Conservation (phyloP, 2,888 invertebrate species). For the Hedya salicella region DNA sequence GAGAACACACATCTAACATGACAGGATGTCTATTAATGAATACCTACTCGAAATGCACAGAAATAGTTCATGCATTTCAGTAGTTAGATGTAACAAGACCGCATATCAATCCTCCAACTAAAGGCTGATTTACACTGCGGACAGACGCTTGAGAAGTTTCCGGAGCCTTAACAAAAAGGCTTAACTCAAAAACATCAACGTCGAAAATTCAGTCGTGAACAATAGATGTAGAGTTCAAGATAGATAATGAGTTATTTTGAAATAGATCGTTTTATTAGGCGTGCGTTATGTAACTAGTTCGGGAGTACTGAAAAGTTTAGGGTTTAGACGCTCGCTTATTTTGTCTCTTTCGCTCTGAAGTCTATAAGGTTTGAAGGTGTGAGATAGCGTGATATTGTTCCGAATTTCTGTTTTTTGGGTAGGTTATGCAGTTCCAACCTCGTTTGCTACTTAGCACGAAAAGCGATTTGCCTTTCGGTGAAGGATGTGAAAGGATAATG, state of each 20-base stretch:
- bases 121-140: slow-evolving; percentile 10
- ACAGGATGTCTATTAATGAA: background rate
- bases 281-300: no score
- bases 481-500: no score
- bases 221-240: background rate
- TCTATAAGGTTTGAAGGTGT: no score
- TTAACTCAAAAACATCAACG: background rate
- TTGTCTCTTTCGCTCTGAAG: no score
- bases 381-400: no score
- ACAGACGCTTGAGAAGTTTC: slow-evolving; percentile 11
- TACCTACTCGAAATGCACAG: background rate
- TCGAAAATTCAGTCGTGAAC: background rate
- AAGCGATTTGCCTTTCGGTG: no score
- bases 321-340: no score
- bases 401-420: no score
- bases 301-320: no score
- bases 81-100: slow-evolving; percentile 4
- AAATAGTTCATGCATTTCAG: slow-evolving; percentile 7
- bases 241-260: background rate
- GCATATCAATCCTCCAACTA: slow-evolving; percentile 20
- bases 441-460: no score
- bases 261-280: no score
- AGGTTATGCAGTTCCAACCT: no score
- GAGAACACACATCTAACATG: background rate
- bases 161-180: background rate